Base-by-base conservation (phyloP, 2,113 vertebrate genomes). In the Callithrix jacchus region DNA sequence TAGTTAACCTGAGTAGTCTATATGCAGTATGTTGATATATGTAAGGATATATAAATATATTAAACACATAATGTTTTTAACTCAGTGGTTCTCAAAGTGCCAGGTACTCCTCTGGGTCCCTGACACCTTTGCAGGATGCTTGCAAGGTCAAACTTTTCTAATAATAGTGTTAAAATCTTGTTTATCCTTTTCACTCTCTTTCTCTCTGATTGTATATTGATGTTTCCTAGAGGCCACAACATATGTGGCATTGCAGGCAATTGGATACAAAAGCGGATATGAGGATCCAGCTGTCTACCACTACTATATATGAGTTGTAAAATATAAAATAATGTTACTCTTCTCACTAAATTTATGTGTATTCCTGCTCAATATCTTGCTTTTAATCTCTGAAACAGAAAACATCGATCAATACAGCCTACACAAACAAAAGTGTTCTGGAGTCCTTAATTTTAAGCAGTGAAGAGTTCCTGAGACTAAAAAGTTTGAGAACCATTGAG, bases 341-440 rank as follows among this genome's bases (percentile, higher is more conserved):
- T 87, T 86, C 20, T 79, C 25, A 82, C 6, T 82, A 58, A 83
- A 64, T 87, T 42, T 82, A 17, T 82, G 47, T 40, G 14, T 17
- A 18, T 20, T 61, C 61, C 2, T 76, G 32, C 70, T 79, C 74
- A 73, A 30, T 49, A 68, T 20, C 30, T 89, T 92, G 27, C 49
- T 96, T 93, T 92, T 73, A 81, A n/a, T 74, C 82, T 94, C 52
- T 85, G 85, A 35, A 56, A 52, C 25, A 87, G 5, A 61, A 85
- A 49, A 61, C 14, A 45, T 82, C 4, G 68, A 35, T 87, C 68
- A 47, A n/a, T 25, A 32, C 3, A 84, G 30, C 30, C 4, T 7
- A 42, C 6, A 52, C n/a, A 84, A 68, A 47, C 21, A 80, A 27
- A 47, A 21, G 8, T 47, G 18, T 73, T 49, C 54, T 17, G 17